Evolutionary conservation across 2,113 vertebrate genomes (phyloP).

Genomic region (Sterrhoptilus dennistouni): DNA sequence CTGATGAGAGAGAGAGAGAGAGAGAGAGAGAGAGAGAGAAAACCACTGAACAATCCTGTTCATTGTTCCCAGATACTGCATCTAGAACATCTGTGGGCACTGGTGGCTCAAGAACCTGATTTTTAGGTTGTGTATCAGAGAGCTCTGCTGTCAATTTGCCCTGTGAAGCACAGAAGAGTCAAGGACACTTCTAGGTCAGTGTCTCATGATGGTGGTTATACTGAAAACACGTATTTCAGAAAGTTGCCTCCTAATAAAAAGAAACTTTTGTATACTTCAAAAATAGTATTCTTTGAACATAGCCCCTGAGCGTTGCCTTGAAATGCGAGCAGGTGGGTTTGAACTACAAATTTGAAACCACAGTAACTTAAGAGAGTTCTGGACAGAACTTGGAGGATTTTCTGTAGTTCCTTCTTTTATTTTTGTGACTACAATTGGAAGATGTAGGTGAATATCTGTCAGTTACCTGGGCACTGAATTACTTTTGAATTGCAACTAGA

Average conservation of each 20-base stretch:
- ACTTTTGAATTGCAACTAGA: background rate
- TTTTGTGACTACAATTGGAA: background rate
- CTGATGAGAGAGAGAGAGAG: background rate
- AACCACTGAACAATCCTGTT: background rate
- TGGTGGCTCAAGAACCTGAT: background rate
- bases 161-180: background rate
- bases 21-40: background rate
- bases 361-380: background rate
- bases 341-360: background rate
- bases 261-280: background rate
- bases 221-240: background rate
- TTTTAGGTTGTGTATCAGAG: background rate
- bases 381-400: background rate
- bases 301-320: background rate
- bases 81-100: background rate
- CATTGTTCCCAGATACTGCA: background rate
- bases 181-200: background rate
- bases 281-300: background rate
- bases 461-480: background rate
- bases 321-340: conserved; percentile 9
- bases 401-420: background rate
- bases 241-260: background rate
- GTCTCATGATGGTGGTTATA: background rate
- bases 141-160: background rate
- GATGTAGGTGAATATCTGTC: background rate